Evolutionary conservation across 2,888 invertebrate genomes (phyloP).

Genomic region (Tubulanus polymorphus): DNA sequence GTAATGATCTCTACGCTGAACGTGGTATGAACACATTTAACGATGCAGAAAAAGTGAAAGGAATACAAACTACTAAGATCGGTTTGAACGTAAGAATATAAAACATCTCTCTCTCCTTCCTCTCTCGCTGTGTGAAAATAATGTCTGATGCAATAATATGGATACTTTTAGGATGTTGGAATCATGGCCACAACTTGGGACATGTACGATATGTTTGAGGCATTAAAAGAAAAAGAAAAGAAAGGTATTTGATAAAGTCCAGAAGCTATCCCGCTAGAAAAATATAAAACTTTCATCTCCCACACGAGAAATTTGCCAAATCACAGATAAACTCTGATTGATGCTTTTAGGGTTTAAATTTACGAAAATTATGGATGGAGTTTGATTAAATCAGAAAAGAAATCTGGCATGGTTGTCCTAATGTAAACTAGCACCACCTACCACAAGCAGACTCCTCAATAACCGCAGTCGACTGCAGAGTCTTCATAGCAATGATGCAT

Average conservation of each 20-base stretch:
- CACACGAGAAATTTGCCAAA: no score
- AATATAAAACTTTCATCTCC: no score
- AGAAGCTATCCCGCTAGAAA: no score
- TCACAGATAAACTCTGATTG: no score
- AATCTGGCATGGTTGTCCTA: no score
- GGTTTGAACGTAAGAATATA: constrained; percentile 17
- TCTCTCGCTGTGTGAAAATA: background rate
- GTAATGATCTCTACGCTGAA: constrained; percentile 51
- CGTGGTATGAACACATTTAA: constrained; percentile 53
- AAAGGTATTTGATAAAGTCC: constrained; percentile 32
- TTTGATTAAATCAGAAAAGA: no score
- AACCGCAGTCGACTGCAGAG: no score
- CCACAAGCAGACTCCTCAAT: no score
- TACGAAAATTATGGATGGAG: no score
- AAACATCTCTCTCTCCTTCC: background rate
- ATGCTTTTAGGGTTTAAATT: no score
- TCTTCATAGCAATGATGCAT: no score
- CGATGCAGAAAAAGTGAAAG: constrained; percentile 47
- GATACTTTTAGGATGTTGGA: constrained; percentile 37
- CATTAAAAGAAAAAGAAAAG: constrained; percentile 26
- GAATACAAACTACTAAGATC: constrained; percentile 38
- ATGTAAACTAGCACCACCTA: no score
- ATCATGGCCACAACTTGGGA: constrained; percentile 48
- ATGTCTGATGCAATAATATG: background rate
- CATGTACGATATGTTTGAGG: constrained; percentile 50